Conservation (phyloP, 2,888 invertebrate species). For the Cerastis rubricosa region DNA sequence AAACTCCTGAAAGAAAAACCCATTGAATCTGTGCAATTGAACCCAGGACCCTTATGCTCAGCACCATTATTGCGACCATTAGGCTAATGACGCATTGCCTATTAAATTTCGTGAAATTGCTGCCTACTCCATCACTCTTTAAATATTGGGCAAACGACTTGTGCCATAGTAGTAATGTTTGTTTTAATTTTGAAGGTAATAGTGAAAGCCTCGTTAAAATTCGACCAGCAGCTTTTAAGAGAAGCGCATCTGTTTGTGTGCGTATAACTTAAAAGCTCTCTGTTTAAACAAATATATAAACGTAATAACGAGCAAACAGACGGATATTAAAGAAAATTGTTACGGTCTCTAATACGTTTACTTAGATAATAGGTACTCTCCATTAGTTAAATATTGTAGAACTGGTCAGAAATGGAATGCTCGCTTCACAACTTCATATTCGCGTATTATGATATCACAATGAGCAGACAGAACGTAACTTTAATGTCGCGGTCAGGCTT, state of each 20-base stretch:
- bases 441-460: constrained; percentile 17
- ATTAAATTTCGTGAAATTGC: background rate
- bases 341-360: constrained; percentile 59
- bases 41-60: background rate
- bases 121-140: constrained; percentile 14
- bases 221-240: constrained; percentile 57
- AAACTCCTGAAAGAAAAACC: background rate
- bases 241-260: constrained; percentile 52
- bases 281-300: constrained; percentile 62
- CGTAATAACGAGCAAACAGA: constrained; percentile 54
- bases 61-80: background rate
- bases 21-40: background rate
- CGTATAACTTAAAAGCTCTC: constrained; percentile 62
- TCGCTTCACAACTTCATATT: constrained; percentile 24
- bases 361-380: constrained; percentile 45
- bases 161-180: constrained; percentile 48
- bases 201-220: constrained; percentile 61
- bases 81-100: background rate
- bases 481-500: constrained; percentile 28
- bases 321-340: constrained; percentile 62
- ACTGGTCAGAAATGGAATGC: constrained; percentile 22
- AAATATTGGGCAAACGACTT: constrained; percentile 25
- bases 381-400: constrained; percentile 39
- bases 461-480: constrained; percentile 12
- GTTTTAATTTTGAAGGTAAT: constrained; percentile 55